Evolutionary conservation across 1,140 invertebrate genomes (phyloP), one percentile per base, ranked within the genome.

Genomic region (Glossosoma conforme): DNA sequence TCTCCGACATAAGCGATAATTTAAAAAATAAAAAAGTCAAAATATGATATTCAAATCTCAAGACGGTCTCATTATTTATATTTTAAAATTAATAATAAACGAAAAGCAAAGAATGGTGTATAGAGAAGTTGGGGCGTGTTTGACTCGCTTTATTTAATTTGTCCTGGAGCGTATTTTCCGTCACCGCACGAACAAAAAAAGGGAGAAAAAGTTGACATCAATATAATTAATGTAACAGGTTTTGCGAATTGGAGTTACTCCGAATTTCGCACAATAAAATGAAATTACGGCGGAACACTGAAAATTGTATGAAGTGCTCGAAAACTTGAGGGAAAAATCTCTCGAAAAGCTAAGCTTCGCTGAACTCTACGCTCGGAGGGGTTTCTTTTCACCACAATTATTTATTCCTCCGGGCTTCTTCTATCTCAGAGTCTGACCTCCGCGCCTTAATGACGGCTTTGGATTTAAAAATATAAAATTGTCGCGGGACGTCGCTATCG

Each of bases 381-480:
- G 28, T 21, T 49, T 32, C 52, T 54, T 50, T 49, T 53, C 51
- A 24, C 44, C 45, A 35, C 45, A 49, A 54, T 54, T 54, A 54
- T 54, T 54, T 47, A 54, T 49, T 48, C 45, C 38, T 43, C 15
- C 21, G 25, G 13, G 20, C 25, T 37, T 14, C 36, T 19, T 13
- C 30, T 20, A 15, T 30, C 44, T 33, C 13, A n/a, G 5, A 15
- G 14, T 22, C 33, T 28, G 44, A 42, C 41, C 38, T 25, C 42
- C 24, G 13, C 14, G 45, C 30, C 38, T 44, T 54, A 54, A 54
- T 54, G 52, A 54, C 32, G 52, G 24, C 46, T 28, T 14, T 22
- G 40, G 25, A 28, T 46, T 54, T 48, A 41, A 37, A 48, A 54
- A 54, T 49, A 43, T 54, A 48, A 54, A 49, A 48, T 54, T 54